These are phyloP conservation scores for Callinectes sapidus DNA, from an alignment of 2,888 invertebrate species.

Conservation along the genomic window DNA sequence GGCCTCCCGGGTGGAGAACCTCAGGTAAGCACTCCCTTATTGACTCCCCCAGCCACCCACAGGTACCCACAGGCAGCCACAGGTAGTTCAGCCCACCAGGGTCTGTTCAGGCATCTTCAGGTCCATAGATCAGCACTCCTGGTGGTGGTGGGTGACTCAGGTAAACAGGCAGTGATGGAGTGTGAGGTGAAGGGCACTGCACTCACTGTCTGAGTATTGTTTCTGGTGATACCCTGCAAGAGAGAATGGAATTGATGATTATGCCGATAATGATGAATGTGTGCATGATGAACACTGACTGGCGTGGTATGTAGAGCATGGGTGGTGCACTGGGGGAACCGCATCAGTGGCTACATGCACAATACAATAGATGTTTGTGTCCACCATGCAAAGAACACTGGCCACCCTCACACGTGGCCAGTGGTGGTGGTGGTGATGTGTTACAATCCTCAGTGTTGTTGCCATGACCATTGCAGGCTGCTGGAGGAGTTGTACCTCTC, in stretches of 20 bases:
- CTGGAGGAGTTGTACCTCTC: conserved; percentile 66
- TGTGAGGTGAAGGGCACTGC: background rate
- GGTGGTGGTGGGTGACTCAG: background rate
- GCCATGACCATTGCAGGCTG: conserved; percentile 50
- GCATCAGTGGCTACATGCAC: background rate
- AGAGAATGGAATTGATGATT: background rate
- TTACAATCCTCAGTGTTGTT: background rate
- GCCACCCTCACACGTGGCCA: background rate
- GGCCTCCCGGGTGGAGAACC: conserved; percentile 57
- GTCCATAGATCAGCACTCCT: background rate
- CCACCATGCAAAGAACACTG: background rate
- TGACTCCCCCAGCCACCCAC: too few relatives aligned
- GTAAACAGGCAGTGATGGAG: background rate
- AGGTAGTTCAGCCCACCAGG: background rate
- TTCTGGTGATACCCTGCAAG: background rate
- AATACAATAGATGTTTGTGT: background rate
- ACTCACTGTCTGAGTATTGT: background rate
- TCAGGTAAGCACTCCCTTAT: conserved; percentile 49
- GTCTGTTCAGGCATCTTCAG: background rate
- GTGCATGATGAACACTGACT: background rate
- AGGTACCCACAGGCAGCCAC: too few relatives aligned
- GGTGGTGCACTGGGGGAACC: background rate
- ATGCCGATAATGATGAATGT: too few relatives aligned
- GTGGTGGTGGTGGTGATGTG: background rate
- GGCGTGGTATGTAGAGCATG: background rate